Percentiles rank a stretch among this genome's conserved stretches.
Conservation (phyloP, 2,888 invertebrate species). For the Clistopyga incitator region DNA sequence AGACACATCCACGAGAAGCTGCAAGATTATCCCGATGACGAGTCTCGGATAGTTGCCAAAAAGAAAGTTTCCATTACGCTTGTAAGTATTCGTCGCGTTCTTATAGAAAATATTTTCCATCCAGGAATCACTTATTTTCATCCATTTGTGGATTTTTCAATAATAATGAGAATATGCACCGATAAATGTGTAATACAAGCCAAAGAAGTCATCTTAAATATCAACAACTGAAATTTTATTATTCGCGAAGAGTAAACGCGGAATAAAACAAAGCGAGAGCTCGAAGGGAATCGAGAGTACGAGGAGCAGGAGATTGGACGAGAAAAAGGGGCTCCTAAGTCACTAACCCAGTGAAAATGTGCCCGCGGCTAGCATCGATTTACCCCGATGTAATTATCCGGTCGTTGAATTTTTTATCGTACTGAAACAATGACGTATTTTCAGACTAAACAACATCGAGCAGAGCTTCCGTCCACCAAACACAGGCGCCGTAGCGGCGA, state of each 20-base stretch:
- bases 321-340: slow-evolving; percentile 71
- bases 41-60: background rate
- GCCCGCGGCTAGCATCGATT: slow-evolving; percentile 84
- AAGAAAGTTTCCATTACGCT: background rate
- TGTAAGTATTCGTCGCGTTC: background rate
- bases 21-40: background rate
- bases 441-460: slow-evolving; percentile 87
- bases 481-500: slow-evolving; percentile 53
- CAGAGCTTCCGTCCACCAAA: slow-evolving; percentile 65
- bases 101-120: background rate
- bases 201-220: background rate
- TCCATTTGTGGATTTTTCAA: too few species aligned
- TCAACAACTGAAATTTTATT: background rate
- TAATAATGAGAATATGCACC: too few species aligned
- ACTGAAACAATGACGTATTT: slow-evolving; percentile 88
- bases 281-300: background rate
- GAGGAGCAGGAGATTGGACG: slow-evolving; percentile 18
- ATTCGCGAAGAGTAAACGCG: background rate
- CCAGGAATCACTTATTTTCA: background rate
- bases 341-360: slow-evolving; percentile 77
- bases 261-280: background rate
- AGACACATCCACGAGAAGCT: slow-evolving; percentile 1
- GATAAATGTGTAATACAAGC: too few species aligned
- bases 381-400: slow-evolving; percentile 86
- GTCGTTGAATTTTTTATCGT: slow-evolving; percentile 88